Evolutionary conservation across 2,113 vertebrate species (phyloP), one percentile per base, ranked within the genome.

Genomic region (Paralichthys olivaceus): DNA sequence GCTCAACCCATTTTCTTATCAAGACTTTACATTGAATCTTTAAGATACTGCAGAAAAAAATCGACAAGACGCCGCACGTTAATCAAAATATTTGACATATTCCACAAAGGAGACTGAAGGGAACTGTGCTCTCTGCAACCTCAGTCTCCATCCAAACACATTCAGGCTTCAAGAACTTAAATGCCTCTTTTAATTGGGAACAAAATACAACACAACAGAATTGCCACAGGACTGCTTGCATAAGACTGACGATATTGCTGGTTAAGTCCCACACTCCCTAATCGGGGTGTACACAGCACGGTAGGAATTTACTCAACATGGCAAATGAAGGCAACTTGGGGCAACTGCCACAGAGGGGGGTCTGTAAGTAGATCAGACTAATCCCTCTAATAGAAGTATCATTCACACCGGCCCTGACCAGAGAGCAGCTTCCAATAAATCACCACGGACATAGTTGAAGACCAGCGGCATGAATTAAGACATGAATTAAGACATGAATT

Each of bases 331-430:
- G 90, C 80, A 91, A 92, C 87, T 93, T 90, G 90, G 91, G 90
- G 90, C 87, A 93, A 93, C 90, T 86, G 90, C 84, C 91, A 62
- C 92, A 86, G 90, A 86, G 88, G 92, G 92, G 86, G 90, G 91
- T 90, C 92, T 90, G 86, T 93, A 93, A 93, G 92, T 85, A 91
- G 91, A 91, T 93, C 90, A 92, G 79, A 65, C 84, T 93, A 93
- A 93, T 93, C 92, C 90, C 87, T 84, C 90, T 92, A 92, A 92
- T 93, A 93, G 91, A 92, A 93, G 90, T 88, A 93, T 93, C 90
- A 90, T 88, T 91, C 88, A 90, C 88, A 90, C 90, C 73, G 83
- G 75, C 80, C 74, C 70, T 85, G 84, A 76, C 89, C 83, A 77
- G 77, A 67, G 69, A 67, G 87, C 54, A 85, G 84, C 63, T 77